phyloP scores from a whole-genome alignment of 2,797 vertebrate species.

The Dallia pectoralis region DNA sequence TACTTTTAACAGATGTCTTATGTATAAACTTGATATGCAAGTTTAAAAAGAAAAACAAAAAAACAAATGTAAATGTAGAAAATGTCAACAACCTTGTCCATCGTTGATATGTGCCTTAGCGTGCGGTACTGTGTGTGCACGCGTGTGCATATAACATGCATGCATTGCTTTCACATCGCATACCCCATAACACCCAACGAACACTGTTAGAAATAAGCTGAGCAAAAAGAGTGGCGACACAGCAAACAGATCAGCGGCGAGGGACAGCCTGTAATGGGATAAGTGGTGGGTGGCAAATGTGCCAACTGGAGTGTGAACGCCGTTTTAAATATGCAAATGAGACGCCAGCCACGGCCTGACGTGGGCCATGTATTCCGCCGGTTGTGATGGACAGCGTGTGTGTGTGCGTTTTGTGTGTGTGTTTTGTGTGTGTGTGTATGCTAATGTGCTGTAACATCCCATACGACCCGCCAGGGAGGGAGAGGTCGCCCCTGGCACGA shows the following conservation, averaged over 20 bases:
- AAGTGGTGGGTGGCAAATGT: conserved; percentile 71
- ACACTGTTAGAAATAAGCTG: conserved; percentile 35
- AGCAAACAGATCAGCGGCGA: conserved; percentile 58
- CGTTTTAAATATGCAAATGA: conserved; percentile 69
- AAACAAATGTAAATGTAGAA: too few species aligned
- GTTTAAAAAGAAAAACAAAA: too few species aligned
- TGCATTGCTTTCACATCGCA: conserved; percentile 31
- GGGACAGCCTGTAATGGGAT: conserved; percentile 67
- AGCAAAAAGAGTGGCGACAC: conserved; percentile 59
- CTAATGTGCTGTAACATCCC: background rate
- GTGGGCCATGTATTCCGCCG: conserved; percentile 51
- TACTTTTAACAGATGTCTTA: too few species aligned
- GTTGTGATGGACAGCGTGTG: conserved; percentile 27
- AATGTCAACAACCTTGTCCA: too few species aligned
- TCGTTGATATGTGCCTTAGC: background rate
- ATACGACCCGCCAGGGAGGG: background rate
- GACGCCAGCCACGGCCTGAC: conserved; percentile 49
- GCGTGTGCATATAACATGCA: conserved; percentile 23
- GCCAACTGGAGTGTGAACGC: conserved; percentile 68
- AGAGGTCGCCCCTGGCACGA: background rate
- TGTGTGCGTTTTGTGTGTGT: background rate
- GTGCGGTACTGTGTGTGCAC: background rate
- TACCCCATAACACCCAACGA: conserved; percentile 14
- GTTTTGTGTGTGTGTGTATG: conserved; percentile 12
- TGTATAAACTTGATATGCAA: too few species aligned